A percentile compares a stretch with the other conserved stretches of the same genome.
These are phyloP conservation scores for Onthophagus taurus DNA, from an alignment of 1,140 invertebrate species.

Conservation along the genomic window DNA sequence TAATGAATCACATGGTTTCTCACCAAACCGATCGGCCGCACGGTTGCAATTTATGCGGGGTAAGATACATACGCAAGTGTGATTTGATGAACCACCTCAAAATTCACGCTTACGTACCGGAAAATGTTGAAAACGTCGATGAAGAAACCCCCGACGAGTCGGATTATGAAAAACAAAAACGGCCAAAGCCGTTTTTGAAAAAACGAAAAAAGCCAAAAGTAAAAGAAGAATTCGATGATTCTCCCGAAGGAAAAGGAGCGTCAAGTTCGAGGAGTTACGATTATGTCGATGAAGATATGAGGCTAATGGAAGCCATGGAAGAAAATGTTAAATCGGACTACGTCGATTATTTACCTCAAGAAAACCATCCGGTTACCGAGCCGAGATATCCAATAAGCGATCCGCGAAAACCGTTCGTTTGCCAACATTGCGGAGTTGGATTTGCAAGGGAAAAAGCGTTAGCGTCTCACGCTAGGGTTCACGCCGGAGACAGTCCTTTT, in stretches of 20 bases:
- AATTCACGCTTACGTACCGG: slow-evolving; percentile 64
- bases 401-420: slow-evolving; percentile 67
- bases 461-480: slow-evolving; percentile 58
- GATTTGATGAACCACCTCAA: slow-evolving; percentile 75
- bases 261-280: slow-evolving; percentile 34
- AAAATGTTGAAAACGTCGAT: slow-evolving; percentile 31
- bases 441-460: slow-evolving; percentile 73
- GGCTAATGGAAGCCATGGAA: slow-evolving; percentile 40
- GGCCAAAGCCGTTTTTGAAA: slow-evolving; percentile 13
- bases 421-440: slow-evolving; percentile 65
- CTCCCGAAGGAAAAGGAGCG: slow-evolving; percentile 17
- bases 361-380: slow-evolving; percentile 42
- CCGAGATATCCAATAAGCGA: slow-evolving; percentile 54
- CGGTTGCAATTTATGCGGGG: slow-evolving; percentile 67
- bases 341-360: slow-evolving; percentile 21
- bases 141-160: slow-evolving; percentile 27
- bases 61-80: slow-evolving; percentile 62
- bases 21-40: slow-evolving; percentile 71
- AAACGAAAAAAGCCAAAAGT: slow-evolving; percentile 23
- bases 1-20: slow-evolving; percentile 76
- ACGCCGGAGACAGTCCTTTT: slow-evolving; percentile 63
- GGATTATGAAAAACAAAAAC: slow-evolving; percentile 20
- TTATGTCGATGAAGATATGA: slow-evolving; percentile 41
- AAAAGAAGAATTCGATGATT: slow-evolving; percentile 29
- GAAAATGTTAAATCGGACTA: slow-evolving; percentile 36